phyloP scores from a whole-genome alignment of 37 sponge, comb jelly and placozoan species.

The Tethya wilhelma region DNA sequence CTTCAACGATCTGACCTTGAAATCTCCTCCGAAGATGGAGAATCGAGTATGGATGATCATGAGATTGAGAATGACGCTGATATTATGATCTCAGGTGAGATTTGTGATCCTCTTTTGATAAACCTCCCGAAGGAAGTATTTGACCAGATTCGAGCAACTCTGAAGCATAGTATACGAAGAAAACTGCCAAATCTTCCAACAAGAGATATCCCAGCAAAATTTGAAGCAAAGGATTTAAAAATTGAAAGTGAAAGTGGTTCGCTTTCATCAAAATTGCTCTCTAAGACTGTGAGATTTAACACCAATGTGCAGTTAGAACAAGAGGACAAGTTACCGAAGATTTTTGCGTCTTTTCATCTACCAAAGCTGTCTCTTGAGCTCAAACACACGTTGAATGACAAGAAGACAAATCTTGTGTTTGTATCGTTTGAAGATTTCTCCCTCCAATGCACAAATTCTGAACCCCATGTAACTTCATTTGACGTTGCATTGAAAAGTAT shows the following conservation, averaged over 20 bases:
- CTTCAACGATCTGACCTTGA: background rate
- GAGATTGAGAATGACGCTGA: slow-evolving; percentile 17
- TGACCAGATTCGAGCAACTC: slow-evolving; percentile 64
- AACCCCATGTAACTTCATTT: slow-evolving; percentile 44
- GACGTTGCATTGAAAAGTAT: slow-evolving; percentile 79
- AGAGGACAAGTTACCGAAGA: slow-evolving; percentile 3
- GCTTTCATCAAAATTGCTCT: too few relatives aligned
- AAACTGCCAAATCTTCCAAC: slow-evolving; percentile 16
- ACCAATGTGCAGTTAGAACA: too few relatives aligned
- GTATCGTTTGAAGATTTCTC: slow-evolving; percentile 73
- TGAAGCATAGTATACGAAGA: slow-evolving; percentile 37
- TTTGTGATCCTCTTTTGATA: slow-evolving; percentile 41
- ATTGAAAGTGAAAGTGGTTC: background rate
- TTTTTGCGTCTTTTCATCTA: slow-evolving; percentile 66
- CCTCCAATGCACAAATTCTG: slow-evolving; percentile 17
- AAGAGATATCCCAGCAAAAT: too few relatives aligned
- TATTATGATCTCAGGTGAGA: slow-evolving; percentile 30
- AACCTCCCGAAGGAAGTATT: slow-evolving; percentile 70
- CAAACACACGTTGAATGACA: slow-evolving; percentile 38
- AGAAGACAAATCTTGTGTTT: slow-evolving; percentile 56
- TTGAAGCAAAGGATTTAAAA: background rate
- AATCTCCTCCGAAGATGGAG: background rate
- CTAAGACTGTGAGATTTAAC: too few relatives aligned
- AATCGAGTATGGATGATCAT: background rate
- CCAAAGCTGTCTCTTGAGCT: slow-evolving; percentile 68